These are phyloP conservation scores for Littorina saxatilis DNA, from an alignment of 1,140 invertebrate genomes.

Conservation along the genomic window DNA sequence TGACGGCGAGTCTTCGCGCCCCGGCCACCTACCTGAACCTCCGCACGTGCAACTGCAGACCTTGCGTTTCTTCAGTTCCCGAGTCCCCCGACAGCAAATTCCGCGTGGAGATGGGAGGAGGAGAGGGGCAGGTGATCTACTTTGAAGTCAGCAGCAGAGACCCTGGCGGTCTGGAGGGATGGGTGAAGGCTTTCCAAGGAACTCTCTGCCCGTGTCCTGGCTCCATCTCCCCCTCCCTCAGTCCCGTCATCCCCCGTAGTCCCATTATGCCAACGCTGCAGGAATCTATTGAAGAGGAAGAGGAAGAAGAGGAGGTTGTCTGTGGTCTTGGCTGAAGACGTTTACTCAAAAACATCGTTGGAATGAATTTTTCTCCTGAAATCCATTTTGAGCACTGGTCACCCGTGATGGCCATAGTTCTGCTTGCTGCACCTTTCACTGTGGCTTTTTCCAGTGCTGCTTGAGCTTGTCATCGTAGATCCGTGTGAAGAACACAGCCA, in stretches of 20 bases:
- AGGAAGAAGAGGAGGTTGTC: slow-evolving; percentile 25
- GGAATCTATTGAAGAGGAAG: slow-evolving; percentile 30
- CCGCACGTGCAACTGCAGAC: slow-evolving; percentile 33
- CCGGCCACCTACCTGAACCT: slow-evolving; percentile 37
- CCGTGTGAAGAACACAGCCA: no score
- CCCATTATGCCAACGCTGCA: slow-evolving; percentile 34
- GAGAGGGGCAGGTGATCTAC: slow-evolving; percentile 34
- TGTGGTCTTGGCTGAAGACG: no score
- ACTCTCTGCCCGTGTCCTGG: not conserved
- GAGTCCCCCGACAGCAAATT: not conserved
- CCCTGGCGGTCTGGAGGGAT: not conserved
- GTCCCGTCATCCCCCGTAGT: slow-evolving; percentile 29
- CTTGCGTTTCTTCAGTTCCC: not conserved
- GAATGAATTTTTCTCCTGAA: no score
- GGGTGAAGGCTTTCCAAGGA: slow-evolving; percentile 29
- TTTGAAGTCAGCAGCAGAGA: slow-evolving; percentile 5
- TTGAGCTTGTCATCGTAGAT: no score
- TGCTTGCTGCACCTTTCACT: no score
- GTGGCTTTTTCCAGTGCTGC: no score
- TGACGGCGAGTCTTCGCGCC: slow-evolving; percentile 10
- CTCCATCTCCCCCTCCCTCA: slow-evolving; percentile 27
- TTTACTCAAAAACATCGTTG: no score
- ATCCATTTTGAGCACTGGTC: no score
- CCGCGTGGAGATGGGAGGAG: slow-evolving; percentile 28
- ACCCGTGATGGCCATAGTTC: no score